Evolutionary conservation across 64 coral and sea anemone species (phyloP), one percentile per base, ranked within the genome.

Genomic region (Montipora sp.): DNA sequence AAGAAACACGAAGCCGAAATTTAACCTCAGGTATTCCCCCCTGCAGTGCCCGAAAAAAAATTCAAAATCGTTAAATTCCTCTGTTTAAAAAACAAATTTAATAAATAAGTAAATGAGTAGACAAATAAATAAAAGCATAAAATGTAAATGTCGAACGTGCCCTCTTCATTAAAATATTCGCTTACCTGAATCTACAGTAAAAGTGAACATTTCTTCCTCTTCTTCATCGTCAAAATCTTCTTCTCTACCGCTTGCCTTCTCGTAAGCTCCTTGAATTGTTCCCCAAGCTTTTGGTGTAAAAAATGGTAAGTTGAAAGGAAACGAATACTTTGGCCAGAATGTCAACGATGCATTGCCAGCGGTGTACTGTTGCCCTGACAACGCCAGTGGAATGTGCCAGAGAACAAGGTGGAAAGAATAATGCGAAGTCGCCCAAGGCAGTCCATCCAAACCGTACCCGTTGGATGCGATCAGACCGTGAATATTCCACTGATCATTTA

Each of bases 401-500:
- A 98, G 90, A 3, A 98, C 92, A 82, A 98, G 53, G 86, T 98
- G 95, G 49, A 90, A 94, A 1, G 92, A 93, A 8, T 94, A 88
- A 74, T 98, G 95, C 44, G 95, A 98, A 1, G 83, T 98, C 0
- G 95, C 95, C 95, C 95, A 98, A 3, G 95, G 95, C n/a, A 98
- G 73, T 7, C 95, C 95, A 57, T 98, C 95, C 48, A 90, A 83
- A 58, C 95, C 95, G 43, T 98, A 98, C 8, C 95, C 95, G 45
- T 81, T 89, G 19, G 92, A 94, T 27, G 95, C 94, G 7, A 91
- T 94, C 18, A 94, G 73, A n/a, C 95, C 95, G 47, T 98, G 95
- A 75, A 98, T 94, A 47, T 98, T 98, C 95, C 95, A 98, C 24
- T 98, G 95, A 75, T 98, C 95, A 21, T 98, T 94, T 2, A 98